phyloP scores from a whole-genome alignment of 2,113 vertebrate genomes.

The Physeter macrocephalus region DNA sequence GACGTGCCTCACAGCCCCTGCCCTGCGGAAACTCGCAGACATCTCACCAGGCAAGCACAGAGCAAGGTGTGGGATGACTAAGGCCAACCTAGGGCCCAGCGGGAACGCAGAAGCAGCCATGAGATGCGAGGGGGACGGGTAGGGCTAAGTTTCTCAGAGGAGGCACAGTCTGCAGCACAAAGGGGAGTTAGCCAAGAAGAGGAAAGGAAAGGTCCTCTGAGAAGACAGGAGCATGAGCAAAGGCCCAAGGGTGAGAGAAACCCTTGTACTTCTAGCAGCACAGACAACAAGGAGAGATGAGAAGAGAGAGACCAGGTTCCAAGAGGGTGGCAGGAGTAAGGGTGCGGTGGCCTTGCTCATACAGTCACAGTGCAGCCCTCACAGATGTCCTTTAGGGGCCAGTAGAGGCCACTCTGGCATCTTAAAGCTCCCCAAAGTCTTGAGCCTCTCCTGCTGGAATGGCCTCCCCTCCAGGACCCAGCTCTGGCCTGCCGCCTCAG shows the following conservation, averaged over 20 bases:
- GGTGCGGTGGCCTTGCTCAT: rapidly evolving
- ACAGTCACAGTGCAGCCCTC: not conserved
- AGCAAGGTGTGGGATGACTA: not conserved
- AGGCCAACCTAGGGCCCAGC: not conserved
- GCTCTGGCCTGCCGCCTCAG: not conserved
- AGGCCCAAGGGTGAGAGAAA: not conserved
- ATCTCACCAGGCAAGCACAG: not conserved
- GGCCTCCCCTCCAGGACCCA: not conserved
- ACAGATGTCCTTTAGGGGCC: too few species aligned
- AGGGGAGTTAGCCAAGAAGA: not conserved
- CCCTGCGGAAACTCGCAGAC: not conserved
- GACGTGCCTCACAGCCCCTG: rapidly evolving
- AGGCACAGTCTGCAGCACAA: not conserved
- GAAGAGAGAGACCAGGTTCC: not conserved
- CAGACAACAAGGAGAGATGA: not conserved
- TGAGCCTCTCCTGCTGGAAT: not conserved
- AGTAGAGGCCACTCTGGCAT: not conserved
- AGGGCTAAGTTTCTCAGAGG: not conserved
- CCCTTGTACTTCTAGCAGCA: not conserved
- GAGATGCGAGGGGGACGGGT: not conserved
- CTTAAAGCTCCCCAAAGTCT: not conserved
- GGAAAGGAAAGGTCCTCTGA: rapidly evolving
- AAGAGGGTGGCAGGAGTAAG: not conserved
- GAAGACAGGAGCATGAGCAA: not conserved
- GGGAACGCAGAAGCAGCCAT: not conserved